phyloP scores from a whole-genome alignment of 2,797 vertebrate genomes.

The Pantherophis vulpinus region DNA sequence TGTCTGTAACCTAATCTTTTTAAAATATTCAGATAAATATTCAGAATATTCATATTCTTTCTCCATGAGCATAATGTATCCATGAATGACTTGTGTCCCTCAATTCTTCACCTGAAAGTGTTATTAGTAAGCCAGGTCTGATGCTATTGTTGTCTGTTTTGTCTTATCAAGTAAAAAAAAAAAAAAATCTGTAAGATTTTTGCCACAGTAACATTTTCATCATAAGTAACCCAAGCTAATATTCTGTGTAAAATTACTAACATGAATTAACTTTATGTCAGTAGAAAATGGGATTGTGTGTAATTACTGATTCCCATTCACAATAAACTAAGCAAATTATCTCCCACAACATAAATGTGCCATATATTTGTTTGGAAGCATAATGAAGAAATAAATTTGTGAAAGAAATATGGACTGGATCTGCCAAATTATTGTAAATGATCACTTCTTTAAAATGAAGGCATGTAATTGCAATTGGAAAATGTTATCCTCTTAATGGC shows the following conservation, averaged over 20 bases:
- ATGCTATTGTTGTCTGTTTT: slow-evolving; percentile 6
- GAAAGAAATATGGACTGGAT: slow-evolving; percentile 79
- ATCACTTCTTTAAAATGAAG: slow-evolving; percentile 77
- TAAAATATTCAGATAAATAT: slow-evolving; percentile 7
- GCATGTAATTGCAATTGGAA: slow-evolving; percentile 78
- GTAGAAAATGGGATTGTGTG: slow-evolving; percentile 75
- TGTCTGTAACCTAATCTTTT: background rate
- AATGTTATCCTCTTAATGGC: slow-evolving; percentile 74
- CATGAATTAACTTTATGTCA: slow-evolving; percentile 82
- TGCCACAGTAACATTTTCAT: slow-evolving; percentile 71
- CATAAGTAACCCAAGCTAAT: slow-evolving; percentile 76
- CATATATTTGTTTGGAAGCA: slow-evolving; percentile 80
- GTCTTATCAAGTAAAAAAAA: slow-evolving; percentile 57
- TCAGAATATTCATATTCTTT: slow-evolving; percentile 23
- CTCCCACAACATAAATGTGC: slow-evolving; percentile 74
- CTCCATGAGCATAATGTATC: slow-evolving; percentile 23
- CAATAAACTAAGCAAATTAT: slow-evolving; percentile 84
- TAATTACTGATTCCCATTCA: slow-evolving; percentile 82
- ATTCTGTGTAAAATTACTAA: slow-evolving; percentile 77
- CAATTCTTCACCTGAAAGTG: slow-evolving; percentile 54
- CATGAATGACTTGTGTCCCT: slow-evolving; percentile 35
- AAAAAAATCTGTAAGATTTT: slow-evolving; percentile 62
- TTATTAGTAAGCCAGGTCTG: slow-evolving; percentile 64
- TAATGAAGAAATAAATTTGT: slow-evolving; percentile 84
- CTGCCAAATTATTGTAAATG: slow-evolving; percentile 80